Percentiles rank a stretch among this genome's conserved stretches.
These are phyloP conservation scores for Pterocles burchelli DNA, from an alignment of 2,113 vertebrate genomes.

Conservation along the genomic window DNA sequence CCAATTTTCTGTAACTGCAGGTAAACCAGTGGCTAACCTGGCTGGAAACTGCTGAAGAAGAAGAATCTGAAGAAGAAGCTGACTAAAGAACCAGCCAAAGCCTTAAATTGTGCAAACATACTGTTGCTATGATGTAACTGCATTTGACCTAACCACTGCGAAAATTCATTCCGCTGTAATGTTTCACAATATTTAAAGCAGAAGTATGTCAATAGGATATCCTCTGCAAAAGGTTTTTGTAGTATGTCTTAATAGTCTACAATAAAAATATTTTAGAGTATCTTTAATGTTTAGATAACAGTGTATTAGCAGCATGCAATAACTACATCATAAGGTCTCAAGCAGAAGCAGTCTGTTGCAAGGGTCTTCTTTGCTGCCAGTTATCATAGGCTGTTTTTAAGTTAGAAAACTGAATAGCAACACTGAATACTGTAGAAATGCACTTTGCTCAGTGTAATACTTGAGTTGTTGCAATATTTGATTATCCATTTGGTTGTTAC, in stretches of 20 bases:
- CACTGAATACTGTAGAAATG: constrained; percentile 93
- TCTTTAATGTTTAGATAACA: constrained; percentile 85
- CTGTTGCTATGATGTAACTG: constrained; percentile 84
- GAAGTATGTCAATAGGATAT: constrained; percentile 80
- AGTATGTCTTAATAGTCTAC: constrained; percentile 88
- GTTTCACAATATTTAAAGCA: constrained; percentile 85
- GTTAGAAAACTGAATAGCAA: constrained; percentile 86
- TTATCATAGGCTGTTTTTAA: constrained; percentile 82
- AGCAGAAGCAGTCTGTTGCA: constrained; percentile 81
- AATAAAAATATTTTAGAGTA: constrained; percentile 86
- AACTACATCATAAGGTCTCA: constrained; percentile 82
- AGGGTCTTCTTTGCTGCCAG: constrained; percentile 81
- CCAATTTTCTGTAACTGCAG: constrained; percentile 64
- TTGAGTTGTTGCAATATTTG: constrained; percentile 96
- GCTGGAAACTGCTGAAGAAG: constrained; percentile 99
- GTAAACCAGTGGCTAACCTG: constrained; percentile 99
- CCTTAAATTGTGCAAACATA: constrained; percentile 89
- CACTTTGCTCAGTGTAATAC: constrained; percentile 94
- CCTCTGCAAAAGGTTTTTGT: constrained; percentile 82
- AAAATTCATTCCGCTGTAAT: constrained; percentile 89
- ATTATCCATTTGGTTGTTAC: constrained; percentile 87
- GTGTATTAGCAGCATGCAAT: constrained; percentile 88
- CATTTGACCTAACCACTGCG: constrained; percentile 88
- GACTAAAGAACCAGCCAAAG: constrained; percentile 94
- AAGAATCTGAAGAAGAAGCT: constrained; percentile 96